phyloP scores from a whole-genome alignment of 2,888 invertebrate species.

The Dioctria linearis region DNA sequence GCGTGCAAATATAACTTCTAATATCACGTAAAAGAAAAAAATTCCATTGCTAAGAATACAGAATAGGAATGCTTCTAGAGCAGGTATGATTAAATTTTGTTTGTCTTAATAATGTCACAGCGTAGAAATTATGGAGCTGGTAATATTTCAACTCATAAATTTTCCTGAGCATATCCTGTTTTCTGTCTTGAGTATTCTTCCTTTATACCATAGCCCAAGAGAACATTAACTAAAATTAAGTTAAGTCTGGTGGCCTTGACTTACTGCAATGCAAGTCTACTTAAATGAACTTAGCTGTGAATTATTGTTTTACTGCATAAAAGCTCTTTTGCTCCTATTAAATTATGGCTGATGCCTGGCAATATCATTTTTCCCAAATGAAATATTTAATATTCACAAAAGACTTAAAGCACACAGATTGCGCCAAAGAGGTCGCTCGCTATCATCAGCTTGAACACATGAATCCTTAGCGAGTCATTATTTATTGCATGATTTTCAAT shows the following conservation, averaged over 20 bases:
- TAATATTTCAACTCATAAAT: not conserved
- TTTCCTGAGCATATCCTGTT: slow-evolving; percentile 5
- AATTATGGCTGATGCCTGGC: slow-evolving; percentile 26
- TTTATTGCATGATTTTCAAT: slow-evolving; percentile 41
- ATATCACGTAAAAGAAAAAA: too few species aligned
- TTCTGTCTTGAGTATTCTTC: not conserved
- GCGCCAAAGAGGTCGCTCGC: not conserved
- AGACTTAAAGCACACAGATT: slow-evolving; percentile 31
- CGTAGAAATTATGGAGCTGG: too few species aligned
- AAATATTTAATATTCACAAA: slow-evolving; percentile 38
- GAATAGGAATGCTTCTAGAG: too few species aligned
- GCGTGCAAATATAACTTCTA: too few species aligned
- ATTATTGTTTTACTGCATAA: slow-evolving; percentile 40
- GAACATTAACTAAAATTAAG: slow-evolving; percentile 29
- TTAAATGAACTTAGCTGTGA: slow-evolving; percentile 32
- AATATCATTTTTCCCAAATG: slow-evolving; percentile 27
- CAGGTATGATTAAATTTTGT: too few species aligned
- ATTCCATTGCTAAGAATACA: too few species aligned
- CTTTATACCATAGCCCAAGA: not conserved
- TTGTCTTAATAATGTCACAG: too few species aligned
- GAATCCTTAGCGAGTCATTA: slow-evolving; percentile 17
- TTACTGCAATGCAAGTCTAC: slow-evolving; percentile 15
- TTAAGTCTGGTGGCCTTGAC: slow-evolving; percentile 16
- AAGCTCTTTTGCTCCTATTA: slow-evolving; percentile 12
- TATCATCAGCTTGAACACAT: slow-evolving; percentile 18